These are phyloP conservation scores for Nasonia oneida DNA, from an alignment of 2,888 invertebrate genomes.

Conservation along the genomic window DNA sequence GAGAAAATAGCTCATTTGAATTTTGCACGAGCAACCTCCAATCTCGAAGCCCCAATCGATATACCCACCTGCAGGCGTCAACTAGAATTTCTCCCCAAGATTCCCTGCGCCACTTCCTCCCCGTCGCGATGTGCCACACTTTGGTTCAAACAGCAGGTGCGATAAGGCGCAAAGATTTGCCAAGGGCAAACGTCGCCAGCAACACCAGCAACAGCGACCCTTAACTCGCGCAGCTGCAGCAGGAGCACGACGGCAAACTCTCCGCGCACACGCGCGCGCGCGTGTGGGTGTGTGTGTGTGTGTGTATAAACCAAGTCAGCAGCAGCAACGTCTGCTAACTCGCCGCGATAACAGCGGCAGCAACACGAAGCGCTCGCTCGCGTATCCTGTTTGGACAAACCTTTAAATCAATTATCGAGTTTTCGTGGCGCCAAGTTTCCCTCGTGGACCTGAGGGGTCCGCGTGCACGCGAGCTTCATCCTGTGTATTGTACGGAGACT, in stretches of 20 bases:
- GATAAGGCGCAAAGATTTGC: constrained; percentile 29
- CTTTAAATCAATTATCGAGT: constrained; percentile 55
- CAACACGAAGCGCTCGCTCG: neutral
- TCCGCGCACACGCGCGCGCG: neutral
- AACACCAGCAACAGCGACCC: neutral
- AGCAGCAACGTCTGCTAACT: constrained; percentile 3
- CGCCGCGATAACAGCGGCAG: neutral
- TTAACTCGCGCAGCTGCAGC: neutral
- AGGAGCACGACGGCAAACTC: neutral
- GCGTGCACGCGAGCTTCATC: constrained; percentile 1
- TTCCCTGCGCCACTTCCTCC: neutral
- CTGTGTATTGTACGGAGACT: neutral
- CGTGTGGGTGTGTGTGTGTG: neutral
- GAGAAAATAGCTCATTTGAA: too few species aligned
- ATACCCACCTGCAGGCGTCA: too few species aligned
- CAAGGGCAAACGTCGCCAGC: constrained; percentile 10
- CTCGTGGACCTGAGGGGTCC: neutral
- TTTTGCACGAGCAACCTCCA: too few species aligned
- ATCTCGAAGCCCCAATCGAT: too few species aligned
- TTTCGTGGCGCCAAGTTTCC: constrained; percentile 28
- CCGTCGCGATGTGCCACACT: neutral
- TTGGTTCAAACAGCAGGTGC: neutral
- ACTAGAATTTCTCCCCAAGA: neutral
- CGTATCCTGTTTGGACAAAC: constrained; percentile 37
- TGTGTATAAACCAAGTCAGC: constrained; percentile 4